Conservation (phyloP, 1,140 invertebrate species). For the Papilio machaon region DNA sequence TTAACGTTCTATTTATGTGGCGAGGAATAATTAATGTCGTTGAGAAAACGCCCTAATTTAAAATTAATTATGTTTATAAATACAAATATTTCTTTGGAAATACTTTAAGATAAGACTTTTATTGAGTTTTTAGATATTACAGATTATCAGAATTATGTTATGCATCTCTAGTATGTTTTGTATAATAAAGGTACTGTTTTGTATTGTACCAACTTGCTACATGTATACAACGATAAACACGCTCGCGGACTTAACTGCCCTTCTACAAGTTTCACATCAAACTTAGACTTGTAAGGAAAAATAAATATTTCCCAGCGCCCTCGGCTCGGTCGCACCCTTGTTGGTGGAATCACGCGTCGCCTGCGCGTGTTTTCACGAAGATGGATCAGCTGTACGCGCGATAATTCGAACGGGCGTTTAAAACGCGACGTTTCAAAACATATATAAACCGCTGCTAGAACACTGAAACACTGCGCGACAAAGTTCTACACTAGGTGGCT, state of each 20-base stretch:
- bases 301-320: slow-evolving; percentile 71
- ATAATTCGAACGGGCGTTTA: slow-evolving; percentile 43
- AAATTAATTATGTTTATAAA: background rate
- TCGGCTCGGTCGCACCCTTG: slow-evolving; percentile 64
- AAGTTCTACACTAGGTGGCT: background rate
- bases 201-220: background rate
- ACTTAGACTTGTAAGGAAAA: slow-evolving; percentile 61
- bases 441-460: background rate
- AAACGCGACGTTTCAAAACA: slow-evolving; percentile 46
- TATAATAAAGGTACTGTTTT: too few relatives aligned
- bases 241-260: slow-evolving; percentile 54
- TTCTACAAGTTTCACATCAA: slow-evolving; percentile 69
- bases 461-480: background rate
- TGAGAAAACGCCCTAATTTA: background rate
- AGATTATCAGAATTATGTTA: too few relatives aligned
- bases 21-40: background rate
- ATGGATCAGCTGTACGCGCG: slow-evolving; percentile 72
- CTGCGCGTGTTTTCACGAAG: slow-evolving; percentile 76
- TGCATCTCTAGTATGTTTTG: too few relatives aligned
- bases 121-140: too few relatives aligned
- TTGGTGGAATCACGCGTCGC: slow-evolving; percentile 77
- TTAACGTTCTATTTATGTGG: slow-evolving; percentile 11
- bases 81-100: background rate
- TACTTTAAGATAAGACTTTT: too few relatives aligned
- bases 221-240: slow-evolving; percentile 57